These are phyloP conservation scores for Eulithis prunata DNA, from an alignment of 2,888 invertebrate species.

Conservation along the genomic window DNA sequence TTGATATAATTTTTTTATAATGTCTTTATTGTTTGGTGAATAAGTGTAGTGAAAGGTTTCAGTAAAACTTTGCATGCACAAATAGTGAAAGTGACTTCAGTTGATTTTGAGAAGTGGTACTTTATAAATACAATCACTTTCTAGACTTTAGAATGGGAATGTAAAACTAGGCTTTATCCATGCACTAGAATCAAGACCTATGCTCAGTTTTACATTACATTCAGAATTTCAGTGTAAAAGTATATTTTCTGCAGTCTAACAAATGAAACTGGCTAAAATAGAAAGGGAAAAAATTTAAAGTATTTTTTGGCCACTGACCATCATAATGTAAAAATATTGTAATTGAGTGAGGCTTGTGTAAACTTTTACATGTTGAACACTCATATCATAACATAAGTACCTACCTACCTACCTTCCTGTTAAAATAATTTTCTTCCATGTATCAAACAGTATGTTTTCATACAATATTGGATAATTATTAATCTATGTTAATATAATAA, in stretches of 20 bases:
- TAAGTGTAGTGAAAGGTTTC: constrained; percentile 9
- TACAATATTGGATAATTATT: too few relatives aligned
- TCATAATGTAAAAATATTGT: too few relatives aligned
- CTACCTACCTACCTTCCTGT: too few relatives aligned
- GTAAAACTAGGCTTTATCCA: too few relatives aligned
- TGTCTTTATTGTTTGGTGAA: background rate
- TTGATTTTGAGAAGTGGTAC: constrained; percentile 17
- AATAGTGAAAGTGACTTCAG: constrained; percentile 52
- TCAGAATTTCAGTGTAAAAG: too few relatives aligned
- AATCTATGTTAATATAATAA: background rate
- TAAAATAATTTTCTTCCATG: too few relatives aligned
- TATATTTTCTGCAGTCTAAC: too few relatives aligned
- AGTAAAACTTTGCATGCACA: constrained; percentile 32
- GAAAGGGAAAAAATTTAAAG: background rate
- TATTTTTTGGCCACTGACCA: background rate
- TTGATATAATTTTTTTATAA: too few relatives aligned
- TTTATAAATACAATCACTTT: constrained; percentile 23
- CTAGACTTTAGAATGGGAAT: constrained; percentile 4
- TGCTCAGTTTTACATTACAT: background rate
- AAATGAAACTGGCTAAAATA: background rate
- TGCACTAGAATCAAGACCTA: background rate
- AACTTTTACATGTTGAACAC: too few relatives aligned
- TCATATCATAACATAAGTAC: too few relatives aligned
- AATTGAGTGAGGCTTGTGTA: too few relatives aligned
- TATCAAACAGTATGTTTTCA: too few relatives aligned